Base-by-base conservation (phyloP, 2,797 vertebrate genomes). In the Acrocephalus scirpaceus region DNA sequence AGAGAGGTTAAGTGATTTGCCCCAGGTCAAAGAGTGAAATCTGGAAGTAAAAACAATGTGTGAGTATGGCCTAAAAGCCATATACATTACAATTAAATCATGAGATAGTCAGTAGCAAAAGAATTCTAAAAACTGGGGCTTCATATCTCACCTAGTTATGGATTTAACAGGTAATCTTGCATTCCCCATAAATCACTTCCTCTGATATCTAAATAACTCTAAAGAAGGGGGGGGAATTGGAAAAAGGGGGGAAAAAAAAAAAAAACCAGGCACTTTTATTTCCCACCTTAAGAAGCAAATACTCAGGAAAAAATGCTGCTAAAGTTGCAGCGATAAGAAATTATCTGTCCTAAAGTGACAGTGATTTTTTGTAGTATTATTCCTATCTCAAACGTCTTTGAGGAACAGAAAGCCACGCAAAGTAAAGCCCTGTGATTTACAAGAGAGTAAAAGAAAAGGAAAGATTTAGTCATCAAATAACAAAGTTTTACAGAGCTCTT, bases 1-100 rank as follows among this genome's bases (percentile, higher is more conserved):
- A 44, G 87, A 80, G 73, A 94, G 92, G 95, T 96, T 96, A 97
- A 95, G 91, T 94, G 91, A 93, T 95, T 95, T 93, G 92, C 91
- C 87, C 95, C 82, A 94, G 95, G 95, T 97, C 73, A n/a, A 74
- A 81, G 16, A 95, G 87, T 3, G 3, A 95, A 92, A 93, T 94
- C 94, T 96, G 86, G 91, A 95, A 77, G 75, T 21, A 92, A 94
- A 95, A 78, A 72, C 75, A 95, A 93, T 29, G 89, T 88, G 93
- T 69, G 73, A 94, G 86, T 69, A 50, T 48, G 69, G 64, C 34
- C 75, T 97, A 85, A 93, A 93, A 96, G 86, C 84, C 86, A 92
- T 82, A 94, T 89, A 87, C 18, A 77, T 95, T 95, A 77, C 84
- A 92, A 92, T 92, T 95, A 89, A 89, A 92, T 77, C 93, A 73